A percentile compares a stretch with the other conserved stretches of the same genome.
Conservation (phyloP, 2,797 vertebrate genomes). For the Lutjanus argentimaculatus region DNA sequence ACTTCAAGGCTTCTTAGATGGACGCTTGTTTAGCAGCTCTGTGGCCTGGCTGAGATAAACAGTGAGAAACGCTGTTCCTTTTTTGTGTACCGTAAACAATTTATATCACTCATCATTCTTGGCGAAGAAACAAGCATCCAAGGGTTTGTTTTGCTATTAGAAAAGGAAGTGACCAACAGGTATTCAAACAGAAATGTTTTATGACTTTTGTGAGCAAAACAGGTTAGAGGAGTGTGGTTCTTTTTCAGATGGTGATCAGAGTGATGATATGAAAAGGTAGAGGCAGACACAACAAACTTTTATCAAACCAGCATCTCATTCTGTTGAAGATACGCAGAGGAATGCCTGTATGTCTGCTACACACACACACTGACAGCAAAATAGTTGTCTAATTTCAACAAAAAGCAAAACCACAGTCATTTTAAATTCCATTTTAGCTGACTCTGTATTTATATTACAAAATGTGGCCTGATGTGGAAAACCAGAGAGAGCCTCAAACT, state of each 20-base stretch:
- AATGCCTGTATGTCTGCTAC: conserved; percentile 30
- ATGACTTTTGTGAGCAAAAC: conserved; percentile 5
- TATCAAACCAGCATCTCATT: conserved; percentile 43
- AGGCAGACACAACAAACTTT: conserved; percentile 66
- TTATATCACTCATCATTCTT: conserved; percentile 27
- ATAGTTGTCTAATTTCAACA: conserved; percentile 33
- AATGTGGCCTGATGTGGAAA: conserved; percentile 49
- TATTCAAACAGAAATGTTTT: conserved; percentile 14
- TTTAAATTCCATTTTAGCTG: conserved; percentile 34
- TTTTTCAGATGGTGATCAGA: conserved; percentile 12
- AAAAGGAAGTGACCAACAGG: conserved; percentile 23
- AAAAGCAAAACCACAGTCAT: conserved; percentile 36
- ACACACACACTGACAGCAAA: conserved; percentile 10
- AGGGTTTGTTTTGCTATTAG: conserved; percentile 14
- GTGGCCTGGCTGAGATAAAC: conserved; percentile 70
- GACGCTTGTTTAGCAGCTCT: conserved; percentile 56
- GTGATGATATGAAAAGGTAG: conserved; percentile 9
- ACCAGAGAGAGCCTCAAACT: conserved; percentile 25
- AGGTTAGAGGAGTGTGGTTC: not conserved
- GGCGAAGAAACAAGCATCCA: conserved; percentile 2
- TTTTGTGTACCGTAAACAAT: conserved; percentile 54
- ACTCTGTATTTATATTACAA: conserved; percentile 43
- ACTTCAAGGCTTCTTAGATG: conserved; percentile 51
- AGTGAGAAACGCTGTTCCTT: conserved; percentile 24
- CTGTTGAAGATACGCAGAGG: conserved; percentile 18